Percentiles rank a stretch among this genome's conserved stretches.
Evolutionary conservation across 2,113 vertebrate species (phyloP).

Genomic region (Channa argus): DNA sequence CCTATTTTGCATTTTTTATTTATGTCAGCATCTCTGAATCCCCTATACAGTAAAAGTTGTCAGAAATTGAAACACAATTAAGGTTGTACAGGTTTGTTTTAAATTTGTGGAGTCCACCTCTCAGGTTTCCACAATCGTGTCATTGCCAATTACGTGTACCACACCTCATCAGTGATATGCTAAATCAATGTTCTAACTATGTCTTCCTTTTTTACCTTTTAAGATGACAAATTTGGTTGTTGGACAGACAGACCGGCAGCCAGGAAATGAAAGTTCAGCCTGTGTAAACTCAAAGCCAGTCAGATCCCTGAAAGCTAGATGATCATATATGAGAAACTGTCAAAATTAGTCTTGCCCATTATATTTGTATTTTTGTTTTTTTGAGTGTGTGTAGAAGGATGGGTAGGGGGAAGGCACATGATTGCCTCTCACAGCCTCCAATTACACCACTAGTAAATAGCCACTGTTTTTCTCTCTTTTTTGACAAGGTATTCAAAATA

Average conservation of each 20-base stretch:
- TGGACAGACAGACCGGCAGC: conserved; percentile 54
- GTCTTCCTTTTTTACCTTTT: conserved; percentile 71
- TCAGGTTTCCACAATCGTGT: conserved; percentile 75
- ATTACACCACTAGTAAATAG: conserved; percentile 47
- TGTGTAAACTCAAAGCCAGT: conserved; percentile 74
- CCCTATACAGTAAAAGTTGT: conserved; percentile 43
- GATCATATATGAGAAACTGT: conserved; percentile 75
- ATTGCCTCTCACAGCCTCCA: conserved; percentile 54
- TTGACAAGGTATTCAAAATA: conserved; percentile 50
- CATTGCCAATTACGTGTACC: conserved; percentile 76
- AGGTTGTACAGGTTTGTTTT: conserved; percentile 63
- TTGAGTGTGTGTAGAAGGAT: conserved; percentile 35
- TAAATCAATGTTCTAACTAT: conserved; percentile 62
- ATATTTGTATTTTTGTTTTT: conserved; percentile 57
- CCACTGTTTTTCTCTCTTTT: neutral
- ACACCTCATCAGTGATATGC: conserved; percentile 61
- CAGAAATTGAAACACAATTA: conserved; percentile 44
- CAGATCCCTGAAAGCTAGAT: conserved; percentile 71
- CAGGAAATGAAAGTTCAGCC: conserved; percentile 81
- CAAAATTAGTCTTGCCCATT: conserved; percentile 63
- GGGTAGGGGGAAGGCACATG: conserved; percentile 34
- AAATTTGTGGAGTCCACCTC: conserved; percentile 58
- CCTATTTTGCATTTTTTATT: conserved; percentile 26
- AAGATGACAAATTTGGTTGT: conserved; percentile 70
- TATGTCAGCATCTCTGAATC: conserved; percentile 15